phyloP scores from a whole-genome alignment of 2,797 vertebrate species.

The Chlorospingus semifuscus region DNA sequence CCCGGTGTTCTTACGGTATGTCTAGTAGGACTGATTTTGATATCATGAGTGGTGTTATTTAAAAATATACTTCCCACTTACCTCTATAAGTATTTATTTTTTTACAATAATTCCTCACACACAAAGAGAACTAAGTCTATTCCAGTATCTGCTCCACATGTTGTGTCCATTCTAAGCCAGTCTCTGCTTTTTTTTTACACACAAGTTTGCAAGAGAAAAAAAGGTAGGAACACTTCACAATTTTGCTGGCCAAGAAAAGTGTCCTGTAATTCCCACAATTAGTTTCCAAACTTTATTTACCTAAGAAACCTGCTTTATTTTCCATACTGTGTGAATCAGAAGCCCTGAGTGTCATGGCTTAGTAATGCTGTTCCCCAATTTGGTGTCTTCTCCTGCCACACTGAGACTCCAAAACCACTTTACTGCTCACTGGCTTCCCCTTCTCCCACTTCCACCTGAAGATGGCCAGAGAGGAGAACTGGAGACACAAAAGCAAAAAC shows the following conservation, averaged over 20 bases:
- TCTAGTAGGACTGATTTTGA: fast-evolving
- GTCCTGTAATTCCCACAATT: neutral
- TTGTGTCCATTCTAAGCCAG: neutral
- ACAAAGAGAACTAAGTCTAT: slow-evolving; percentile 7
- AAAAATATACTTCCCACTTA: neutral
- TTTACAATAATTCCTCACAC: neutral
- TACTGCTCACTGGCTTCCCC: neutral
- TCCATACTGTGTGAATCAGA: slow-evolving; percentile 5
- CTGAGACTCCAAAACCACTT: neutral
- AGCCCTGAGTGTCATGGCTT: neutral
- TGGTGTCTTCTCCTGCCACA: fast-evolving
- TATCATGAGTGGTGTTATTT: neutral
- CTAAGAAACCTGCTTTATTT: neutral
- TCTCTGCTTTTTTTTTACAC: neutral
- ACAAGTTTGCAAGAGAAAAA: neutral
- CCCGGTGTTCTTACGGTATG: fast-evolving
- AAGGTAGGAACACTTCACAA: neutral
- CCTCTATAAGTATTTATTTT: neutral
- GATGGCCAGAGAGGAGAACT: neutral
- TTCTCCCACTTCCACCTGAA: neutral
- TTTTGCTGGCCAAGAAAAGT: neutral
- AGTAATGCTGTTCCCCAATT: neutral
- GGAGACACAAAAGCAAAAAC: neutral
- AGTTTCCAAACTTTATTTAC: neutral
- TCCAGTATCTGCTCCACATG: neutral